A percentile compares a stretch with the other conserved stretches of the same genome.
Conservation (phyloP, 2,888 invertebrate genomes). For the Drosophila limbata region DNA sequence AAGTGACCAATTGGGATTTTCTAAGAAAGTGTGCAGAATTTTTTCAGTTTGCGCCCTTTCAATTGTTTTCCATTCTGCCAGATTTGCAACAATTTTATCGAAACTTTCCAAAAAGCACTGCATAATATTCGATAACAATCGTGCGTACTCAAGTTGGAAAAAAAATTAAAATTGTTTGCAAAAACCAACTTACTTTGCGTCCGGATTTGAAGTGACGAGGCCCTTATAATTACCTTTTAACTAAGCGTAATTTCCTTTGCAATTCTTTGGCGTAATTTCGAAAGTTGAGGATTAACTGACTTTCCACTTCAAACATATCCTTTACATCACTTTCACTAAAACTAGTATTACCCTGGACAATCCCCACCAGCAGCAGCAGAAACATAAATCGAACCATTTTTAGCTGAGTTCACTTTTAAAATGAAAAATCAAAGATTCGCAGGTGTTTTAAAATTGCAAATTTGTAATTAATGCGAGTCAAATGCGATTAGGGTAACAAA, state of each 20-base stretch:
- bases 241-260: conserved; percentile 21
- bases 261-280: conserved; percentile 29
- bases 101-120: too few relatives aligned
- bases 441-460: background rate
- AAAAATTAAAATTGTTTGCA: too few relatives aligned
- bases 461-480: background rate
- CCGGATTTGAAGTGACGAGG: too few relatives aligned
- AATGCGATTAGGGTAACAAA: conserved; percentile 4
- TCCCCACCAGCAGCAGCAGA: conserved; percentile 3
- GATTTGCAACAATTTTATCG: too few relatives aligned
- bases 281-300: conserved; percentile 18
- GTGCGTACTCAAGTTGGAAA: too few relatives aligned
- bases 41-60: too few relatives aligned
- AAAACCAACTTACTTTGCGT: too few relatives aligned
- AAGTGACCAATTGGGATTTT: too few relatives aligned
- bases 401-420: background rate
- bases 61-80: too few relatives aligned
- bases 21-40: too few relatives aligned
- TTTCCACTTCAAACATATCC: conserved; percentile 22
- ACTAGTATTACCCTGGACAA: background rate
- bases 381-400: conserved; percentile 20
- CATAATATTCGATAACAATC: too few relatives aligned
- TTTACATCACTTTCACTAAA: conserved; percentile 2
- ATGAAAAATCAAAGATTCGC: conserved; percentile 1
- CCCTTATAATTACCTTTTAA: conserved; percentile 42